Percentiles rank a stretch among this genome's conserved stretches.
phyloP scores from a whole-genome alignment of 2,797 vertebrate species.

The Aphelocoma californica region DNA sequence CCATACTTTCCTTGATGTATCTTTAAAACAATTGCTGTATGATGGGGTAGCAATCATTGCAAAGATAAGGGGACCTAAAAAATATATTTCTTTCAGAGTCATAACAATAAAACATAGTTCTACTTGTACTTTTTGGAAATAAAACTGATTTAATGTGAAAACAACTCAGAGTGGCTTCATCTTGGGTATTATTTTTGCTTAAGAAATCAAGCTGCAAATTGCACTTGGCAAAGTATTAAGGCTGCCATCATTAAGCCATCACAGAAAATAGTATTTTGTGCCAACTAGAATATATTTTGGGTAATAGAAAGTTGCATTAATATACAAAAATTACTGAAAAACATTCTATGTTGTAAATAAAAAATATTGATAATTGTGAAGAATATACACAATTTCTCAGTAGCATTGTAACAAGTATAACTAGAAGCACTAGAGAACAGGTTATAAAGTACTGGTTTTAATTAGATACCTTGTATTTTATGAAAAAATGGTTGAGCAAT shows the following conservation, averaged over 20 bases:
- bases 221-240: constrained; percentile 35
- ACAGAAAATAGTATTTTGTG: constrained; percentile 58
- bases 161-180: constrained; percentile 20
- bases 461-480: not conserved
- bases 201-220: constrained; percentile 59
- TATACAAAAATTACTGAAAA: constrained; percentile 20
- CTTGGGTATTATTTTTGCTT: constrained; percentile 60
- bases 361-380: constrained; percentile 23
- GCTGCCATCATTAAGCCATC: constrained; percentile 48
- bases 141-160: constrained; percentile 61
- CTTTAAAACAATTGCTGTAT: constrained; percentile 66
- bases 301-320: constrained; percentile 20
- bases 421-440: not conserved
- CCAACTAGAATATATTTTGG: constrained; percentile 29
- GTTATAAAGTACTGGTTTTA: not conserved
- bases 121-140: constrained; percentile 52
- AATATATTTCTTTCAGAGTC: constrained; percentile 52
- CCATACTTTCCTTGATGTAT: constrained; percentile 37
- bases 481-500: not conserved
- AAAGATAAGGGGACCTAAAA: constrained; percentile 46
- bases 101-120: constrained; percentile 55
- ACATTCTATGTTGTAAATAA: constrained; percentile 10
- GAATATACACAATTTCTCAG: not conserved
- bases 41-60: constrained; percentile 40
- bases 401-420: not conserved